Base-by-base conservation (phyloP, 1,140 invertebrate genomes). In the Saxidomus purpurata region DNA sequence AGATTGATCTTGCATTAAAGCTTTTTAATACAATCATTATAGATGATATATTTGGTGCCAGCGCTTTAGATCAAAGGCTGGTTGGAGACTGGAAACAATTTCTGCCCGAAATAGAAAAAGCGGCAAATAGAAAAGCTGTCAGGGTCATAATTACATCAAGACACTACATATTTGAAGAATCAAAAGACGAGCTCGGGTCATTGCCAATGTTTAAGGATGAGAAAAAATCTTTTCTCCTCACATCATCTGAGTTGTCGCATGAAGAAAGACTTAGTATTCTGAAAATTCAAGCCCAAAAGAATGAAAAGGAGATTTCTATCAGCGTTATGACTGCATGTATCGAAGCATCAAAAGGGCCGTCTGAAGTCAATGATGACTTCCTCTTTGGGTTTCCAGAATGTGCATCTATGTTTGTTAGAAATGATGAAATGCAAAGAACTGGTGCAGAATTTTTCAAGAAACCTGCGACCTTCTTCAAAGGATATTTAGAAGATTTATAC, bases 11-110 rank as follows among this genome's bases (percentile, higher is more conserved):
- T n/a, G 43, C 71, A 0, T 61, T 87, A 43, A 79, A 79, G 40
- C 38, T 77, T 6, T 63, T 87, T 28, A 25, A 79, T 61, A 79
- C 76, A 0, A 31, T 87, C 15, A 79, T 87, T 19, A 79, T 87
- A 63, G 85, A 87, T 67, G 85, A 87, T 34, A 87, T 87, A n/a
- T 87, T 79, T 79, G 85, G 85, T 36, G 36, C 49, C 9, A 74
- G 85, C 25, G 69, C 85, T 15, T 31, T 87, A 43, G 59, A 87
- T 63, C 47, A 87, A 19, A 40, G 31, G n/a, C 28, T 43, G 19
- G 31, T 79, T 19, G 49, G n/a, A 25, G 55, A 55, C 31, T 87
- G 85, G 85, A 47, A 79, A 47, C 8, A 22, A 19, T 49, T 40
- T 43, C 36, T 87, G 36, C 71, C 25, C 0, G 71, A 87, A 47